These are phyloP conservation scores for Mus minutoides DNA, from an alignment of 2,797 vertebrate genomes.

Conservation along the genomic window DNA sequence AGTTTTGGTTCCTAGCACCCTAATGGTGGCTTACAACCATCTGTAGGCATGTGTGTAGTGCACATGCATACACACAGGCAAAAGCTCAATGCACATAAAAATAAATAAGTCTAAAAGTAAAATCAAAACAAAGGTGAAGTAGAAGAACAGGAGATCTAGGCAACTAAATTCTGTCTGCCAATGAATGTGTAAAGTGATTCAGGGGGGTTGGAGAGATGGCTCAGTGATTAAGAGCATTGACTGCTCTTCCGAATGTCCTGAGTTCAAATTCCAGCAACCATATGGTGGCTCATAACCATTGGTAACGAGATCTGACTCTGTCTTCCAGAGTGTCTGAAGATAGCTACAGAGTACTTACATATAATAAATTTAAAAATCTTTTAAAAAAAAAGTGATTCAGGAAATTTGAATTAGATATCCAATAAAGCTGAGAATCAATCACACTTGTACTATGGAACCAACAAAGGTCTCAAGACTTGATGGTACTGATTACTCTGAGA, in stretches of 20 bases:
- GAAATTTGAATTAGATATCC: conserved; percentile 40
- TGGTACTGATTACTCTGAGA: conserved; percentile 26
- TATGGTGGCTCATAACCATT: too few relatives aligned
- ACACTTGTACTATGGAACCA: conserved; percentile 1
- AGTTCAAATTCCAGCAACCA: too few relatives aligned
- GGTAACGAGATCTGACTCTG: too few relatives aligned
- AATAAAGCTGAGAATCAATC: background rate
- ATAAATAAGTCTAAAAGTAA: background rate
- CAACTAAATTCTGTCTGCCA: conserved; percentile 14
- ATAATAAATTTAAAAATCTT: too few relatives aligned
- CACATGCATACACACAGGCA: background rate
- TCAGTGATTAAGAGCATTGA: too few relatives aligned
- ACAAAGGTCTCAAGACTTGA: background rate
- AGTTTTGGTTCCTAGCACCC: background rate
- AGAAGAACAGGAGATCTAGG: background rate
- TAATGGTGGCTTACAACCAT: background rate
- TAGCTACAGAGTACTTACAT: too few relatives aligned
- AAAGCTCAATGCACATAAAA: background rate
- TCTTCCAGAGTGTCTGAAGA: too few relatives aligned
- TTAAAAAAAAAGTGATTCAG: background rate
- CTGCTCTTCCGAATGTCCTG: too few relatives aligned
- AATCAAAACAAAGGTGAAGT: background rate
- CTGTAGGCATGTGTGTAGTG: background rate
- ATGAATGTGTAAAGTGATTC: background rate
- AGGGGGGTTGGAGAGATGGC: background rate